These are phyloP conservation scores for Plutella xylostella DNA, from an alignment of 2,888 invertebrate species.

Conservation along the genomic window DNA sequence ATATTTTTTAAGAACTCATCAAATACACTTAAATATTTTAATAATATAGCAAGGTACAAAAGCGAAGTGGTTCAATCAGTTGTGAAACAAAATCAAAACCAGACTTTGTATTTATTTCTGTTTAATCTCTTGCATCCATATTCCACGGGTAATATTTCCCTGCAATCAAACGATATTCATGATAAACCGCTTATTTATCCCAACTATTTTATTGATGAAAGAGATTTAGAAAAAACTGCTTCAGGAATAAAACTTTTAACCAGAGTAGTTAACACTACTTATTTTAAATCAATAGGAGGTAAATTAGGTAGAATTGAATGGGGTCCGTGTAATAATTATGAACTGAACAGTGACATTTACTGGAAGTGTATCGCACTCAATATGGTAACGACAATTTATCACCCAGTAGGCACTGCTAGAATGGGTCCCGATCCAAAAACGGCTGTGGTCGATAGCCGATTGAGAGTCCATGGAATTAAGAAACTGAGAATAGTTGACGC, in stretches of 20 bases:
- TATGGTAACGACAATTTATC: slow-evolving; percentile 63
- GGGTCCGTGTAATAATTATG: slow-evolving; percentile 28
- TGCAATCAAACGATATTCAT: slow-evolving; percentile 66
- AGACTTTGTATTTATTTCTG: slow-evolving; percentile 33
- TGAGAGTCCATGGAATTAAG: slow-evolving; percentile 73
- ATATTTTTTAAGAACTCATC: slow-evolving; percentile 36
- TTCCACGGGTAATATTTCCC: slow-evolving; percentile 64
- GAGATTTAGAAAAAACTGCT: slow-evolving; percentile 51
- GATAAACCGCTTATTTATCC: slow-evolving; percentile 72
- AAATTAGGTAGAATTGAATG: slow-evolving; percentile 29
- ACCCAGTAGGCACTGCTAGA: slow-evolving; percentile 74
- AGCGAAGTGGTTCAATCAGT: slow-evolving; percentile 26
- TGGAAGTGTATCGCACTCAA: slow-evolving; percentile 60
- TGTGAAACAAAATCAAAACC: slow-evolving; percentile 26
- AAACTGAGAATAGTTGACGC: slow-evolving; percentile 79
- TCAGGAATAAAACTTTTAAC: slow-evolving; percentile 33
- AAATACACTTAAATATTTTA: slow-evolving; percentile 35
- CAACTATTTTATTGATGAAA: slow-evolving; percentile 70
- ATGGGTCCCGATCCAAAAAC: slow-evolving; percentile 68
- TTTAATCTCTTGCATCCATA: slow-evolving; percentile 54
- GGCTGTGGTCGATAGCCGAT: slow-evolving; percentile 59
- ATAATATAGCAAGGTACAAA: slow-evolving; percentile 21
- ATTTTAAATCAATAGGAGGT: slow-evolving; percentile 31
- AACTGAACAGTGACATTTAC: slow-evolving; percentile 30
- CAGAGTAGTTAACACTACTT: slow-evolving; percentile 28